Conservation (phyloP, 2,888 invertebrate species). For the Aleiodes leptofemur region DNA sequence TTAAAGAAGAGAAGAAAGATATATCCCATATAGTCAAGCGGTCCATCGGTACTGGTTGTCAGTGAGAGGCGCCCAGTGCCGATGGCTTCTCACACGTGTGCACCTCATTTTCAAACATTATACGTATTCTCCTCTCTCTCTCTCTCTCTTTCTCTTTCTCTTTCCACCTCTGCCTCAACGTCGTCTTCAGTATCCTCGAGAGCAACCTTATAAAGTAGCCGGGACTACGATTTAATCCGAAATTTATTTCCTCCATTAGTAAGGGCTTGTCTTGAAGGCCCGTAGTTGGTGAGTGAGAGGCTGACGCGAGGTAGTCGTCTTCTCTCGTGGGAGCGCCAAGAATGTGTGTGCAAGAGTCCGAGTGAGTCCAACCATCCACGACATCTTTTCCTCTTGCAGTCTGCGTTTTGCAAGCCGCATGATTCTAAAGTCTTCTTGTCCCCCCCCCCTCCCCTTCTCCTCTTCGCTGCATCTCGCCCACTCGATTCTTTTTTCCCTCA, state of each 20-base stretch:
- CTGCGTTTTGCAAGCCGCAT: too few relatives aligned
- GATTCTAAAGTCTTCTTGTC: slow-evolving; percentile 10
- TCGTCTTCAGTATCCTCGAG: slow-evolving; percentile 59
- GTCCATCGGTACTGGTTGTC: slow-evolving; percentile 3
- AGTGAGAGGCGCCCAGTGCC: slow-evolving; percentile 4
- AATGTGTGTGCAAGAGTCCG: slow-evolving; percentile 60
- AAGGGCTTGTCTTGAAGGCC: slow-evolving; percentile 73
- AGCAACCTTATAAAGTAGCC: slow-evolving; percentile 75
- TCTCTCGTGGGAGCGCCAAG: slow-evolving; percentile 68
- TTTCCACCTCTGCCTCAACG: slow-evolving; percentile 24
- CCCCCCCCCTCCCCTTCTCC: slow-evolving; percentile 2
- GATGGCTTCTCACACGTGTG: slow-evolving; percentile 32
- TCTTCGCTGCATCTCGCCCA: neutral
- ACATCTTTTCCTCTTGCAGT: slow-evolving; percentile 33
- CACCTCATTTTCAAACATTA: slow-evolving; percentile 30
- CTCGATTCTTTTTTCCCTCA: slow-evolving; percentile 22
- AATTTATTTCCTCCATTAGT: slow-evolving; percentile 76
- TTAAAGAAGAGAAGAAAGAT: slow-evolving; percentile 1
- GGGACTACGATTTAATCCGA: slow-evolving; percentile 75
- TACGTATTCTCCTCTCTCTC: slow-evolving; percentile 1
- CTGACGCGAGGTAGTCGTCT: slow-evolving; percentile 42
- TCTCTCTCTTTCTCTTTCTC: slow-evolving; percentile 40
- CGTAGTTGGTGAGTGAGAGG: slow-evolving; percentile 71
- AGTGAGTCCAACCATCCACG: slow-evolving; percentile 50
- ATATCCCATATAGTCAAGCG: slow-evolving; percentile 5